Percentiles rank a stretch among this genome's conserved stretches.
These are phyloP conservation scores for Stegophylla sp. DNA, from an alignment of 2,888 invertebrate species.

Conservation along the genomic window DNA sequence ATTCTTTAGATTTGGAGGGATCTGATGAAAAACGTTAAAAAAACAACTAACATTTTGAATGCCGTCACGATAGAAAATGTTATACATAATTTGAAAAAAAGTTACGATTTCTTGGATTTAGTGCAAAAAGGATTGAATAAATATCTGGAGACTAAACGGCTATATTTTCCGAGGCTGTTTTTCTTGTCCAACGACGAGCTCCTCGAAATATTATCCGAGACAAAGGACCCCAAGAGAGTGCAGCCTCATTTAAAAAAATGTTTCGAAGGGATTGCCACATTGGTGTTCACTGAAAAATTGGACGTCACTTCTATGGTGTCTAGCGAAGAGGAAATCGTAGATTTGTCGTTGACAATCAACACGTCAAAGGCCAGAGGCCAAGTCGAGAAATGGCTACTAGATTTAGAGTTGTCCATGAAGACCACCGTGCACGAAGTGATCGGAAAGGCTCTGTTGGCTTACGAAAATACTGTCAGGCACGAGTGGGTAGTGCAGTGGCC, in stretches of 20 bases:
- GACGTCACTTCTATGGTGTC: constrained; percentile 90
- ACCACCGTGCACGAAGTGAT: constrained; percentile 75
- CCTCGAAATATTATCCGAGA: constrained; percentile 85
- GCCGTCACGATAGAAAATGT: constrained; percentile 90
- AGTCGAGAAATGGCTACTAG: constrained; percentile 94
- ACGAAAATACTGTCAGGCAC: constrained; percentile 70
- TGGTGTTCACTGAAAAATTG: constrained; percentile 85
- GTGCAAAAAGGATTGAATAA: constrained; percentile 88
- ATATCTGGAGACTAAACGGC: constrained; percentile 86
- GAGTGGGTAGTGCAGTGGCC: constrained; percentile 87
- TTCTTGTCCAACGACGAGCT: constrained; percentile 81
- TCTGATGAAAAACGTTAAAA: constrained; percentile 83
- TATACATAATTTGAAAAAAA: constrained; percentile 73
- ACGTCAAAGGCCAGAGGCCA: constrained; percentile 88
- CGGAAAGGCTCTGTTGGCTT: constrained; percentile 74
- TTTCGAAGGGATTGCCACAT: constrained; percentile 88
- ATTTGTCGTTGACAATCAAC: constrained; percentile 78
- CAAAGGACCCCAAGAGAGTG: constrained; percentile 89
- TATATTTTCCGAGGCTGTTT: constrained; percentile 83
- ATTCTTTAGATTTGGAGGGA: constrained; percentile 85
- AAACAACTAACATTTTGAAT: constrained; percentile 81
- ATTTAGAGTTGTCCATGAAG: constrained; percentile 86
- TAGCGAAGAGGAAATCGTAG: constrained; percentile 82
- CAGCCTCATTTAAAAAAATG: constrained; percentile 96
- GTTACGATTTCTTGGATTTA: constrained; percentile 82